Conservation (phyloP, 2,113 vertebrate genomes). For the Rhabdomys dilectus region DNA sequence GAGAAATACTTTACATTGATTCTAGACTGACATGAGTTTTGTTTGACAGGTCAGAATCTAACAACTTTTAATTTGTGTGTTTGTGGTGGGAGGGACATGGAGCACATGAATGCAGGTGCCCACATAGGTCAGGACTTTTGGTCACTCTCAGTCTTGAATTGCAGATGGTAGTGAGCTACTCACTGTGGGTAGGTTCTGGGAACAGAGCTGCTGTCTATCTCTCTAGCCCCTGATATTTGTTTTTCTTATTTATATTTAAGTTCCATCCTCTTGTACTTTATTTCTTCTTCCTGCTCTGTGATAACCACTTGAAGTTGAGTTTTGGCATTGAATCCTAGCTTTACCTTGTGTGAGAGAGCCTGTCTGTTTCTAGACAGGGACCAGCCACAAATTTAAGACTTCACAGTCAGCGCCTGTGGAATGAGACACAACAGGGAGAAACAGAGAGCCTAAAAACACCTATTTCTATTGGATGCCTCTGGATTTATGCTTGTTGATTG, state of each 20-base stretch:
- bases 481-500: neutral
- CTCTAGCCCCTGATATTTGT: neutral
- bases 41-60: neutral
- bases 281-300: fast-evolving
- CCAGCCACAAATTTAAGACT: neutral
- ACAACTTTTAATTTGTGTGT: neutral
- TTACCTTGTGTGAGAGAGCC: neutral
- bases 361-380: neutral
- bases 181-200: neutral
- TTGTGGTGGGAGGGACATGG: neutral
- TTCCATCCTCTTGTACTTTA: neutral
- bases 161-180: neutral
- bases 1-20: neutral
- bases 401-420: neutral
- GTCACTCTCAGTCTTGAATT: neutral
- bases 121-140: neutral
- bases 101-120: neutral
- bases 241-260: neutral
- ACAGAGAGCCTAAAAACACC: neutral
- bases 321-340: neutral
- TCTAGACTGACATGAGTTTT: neutral
- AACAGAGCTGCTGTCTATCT: no score
- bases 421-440: neutral
- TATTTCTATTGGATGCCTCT: neutral
- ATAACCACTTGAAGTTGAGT: neutral